Percentiles rank a stretch among this genome's conserved stretches.
Evolutionary conservation across 2,888 invertebrate genomes (phyloP).

Genomic region (Reticulitermes lucifugus): DNA sequence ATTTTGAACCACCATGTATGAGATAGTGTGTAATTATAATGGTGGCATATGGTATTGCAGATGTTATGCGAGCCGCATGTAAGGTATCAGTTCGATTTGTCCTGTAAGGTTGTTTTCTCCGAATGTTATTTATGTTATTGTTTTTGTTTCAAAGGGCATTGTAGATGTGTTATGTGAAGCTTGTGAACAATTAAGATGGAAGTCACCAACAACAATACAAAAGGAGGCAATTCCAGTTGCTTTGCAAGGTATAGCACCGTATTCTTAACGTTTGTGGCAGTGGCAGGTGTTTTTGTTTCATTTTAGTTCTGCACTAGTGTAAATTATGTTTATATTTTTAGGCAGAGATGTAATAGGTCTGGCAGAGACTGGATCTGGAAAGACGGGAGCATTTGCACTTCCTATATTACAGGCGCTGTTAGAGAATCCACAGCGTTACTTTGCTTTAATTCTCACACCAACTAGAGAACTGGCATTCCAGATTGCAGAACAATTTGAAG

Average conservation of each 20-base stretch:
- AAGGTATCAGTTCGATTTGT: background rate
- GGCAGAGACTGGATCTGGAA: conserved; percentile 93
- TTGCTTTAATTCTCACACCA: conserved; percentile 93
- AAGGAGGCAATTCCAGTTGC: conserved; percentile 93
- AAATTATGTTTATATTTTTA: conserved; percentile 56
- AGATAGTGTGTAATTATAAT: background rate
- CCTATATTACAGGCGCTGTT: conserved; percentile 94
- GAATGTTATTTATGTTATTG: no score
- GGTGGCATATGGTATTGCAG: background rate
- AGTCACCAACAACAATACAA: conserved; percentile 94
- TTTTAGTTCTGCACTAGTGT: no score
- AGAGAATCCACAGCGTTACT: conserved; percentile 93
- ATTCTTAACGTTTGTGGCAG: background rate
- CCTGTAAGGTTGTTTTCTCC: background rate
- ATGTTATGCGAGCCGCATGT: background rate
- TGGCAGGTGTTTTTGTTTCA: background rate
- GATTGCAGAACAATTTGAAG: conserved; percentile 98
- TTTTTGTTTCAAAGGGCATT: conserved; percentile 76
- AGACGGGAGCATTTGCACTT: conserved; percentile 97
- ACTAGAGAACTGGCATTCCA: conserved; percentile 98
- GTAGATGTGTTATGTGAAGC: conserved; percentile 92
- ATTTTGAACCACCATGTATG: background rate
- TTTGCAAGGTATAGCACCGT: conserved; percentile 76
- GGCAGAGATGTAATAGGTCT: conserved; percentile 84
- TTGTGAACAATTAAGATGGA: conserved; percentile 94